These are phyloP conservation scores for Neogale vison DNA, from an alignment of 2,113 vertebrate species.

Conservation along the genomic window DNA sequence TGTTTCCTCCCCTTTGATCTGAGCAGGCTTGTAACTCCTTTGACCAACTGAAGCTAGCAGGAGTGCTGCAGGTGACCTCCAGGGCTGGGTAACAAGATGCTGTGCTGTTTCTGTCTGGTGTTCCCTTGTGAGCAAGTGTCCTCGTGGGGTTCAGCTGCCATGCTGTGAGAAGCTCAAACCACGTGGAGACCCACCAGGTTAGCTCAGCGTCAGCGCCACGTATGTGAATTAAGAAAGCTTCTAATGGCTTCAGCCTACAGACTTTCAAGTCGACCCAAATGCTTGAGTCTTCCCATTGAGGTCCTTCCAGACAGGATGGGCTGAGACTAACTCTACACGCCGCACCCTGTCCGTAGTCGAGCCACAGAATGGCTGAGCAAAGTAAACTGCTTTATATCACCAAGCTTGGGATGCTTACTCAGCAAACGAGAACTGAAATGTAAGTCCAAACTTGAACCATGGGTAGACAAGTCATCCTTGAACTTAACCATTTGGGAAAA, in stretches of 20 bases:
- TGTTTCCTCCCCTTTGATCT: neutral
- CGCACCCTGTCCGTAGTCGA: neutral
- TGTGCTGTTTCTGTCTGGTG: neutral
- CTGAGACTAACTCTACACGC: neutral
- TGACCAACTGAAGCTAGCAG: neutral
- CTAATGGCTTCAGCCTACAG: neutral
- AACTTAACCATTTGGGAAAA: neutral
- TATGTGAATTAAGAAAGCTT: neutral
- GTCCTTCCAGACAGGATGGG: neutral
- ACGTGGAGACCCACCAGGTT: neutral
- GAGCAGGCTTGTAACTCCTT: neutral
- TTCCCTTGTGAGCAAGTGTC: neutral
- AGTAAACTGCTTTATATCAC: neutral
- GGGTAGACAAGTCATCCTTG: neutral
- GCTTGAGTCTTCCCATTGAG: neutral
- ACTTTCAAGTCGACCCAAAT: neutral
- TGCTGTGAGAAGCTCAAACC: neutral
- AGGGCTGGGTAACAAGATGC: neutral
- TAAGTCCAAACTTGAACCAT: neutral
- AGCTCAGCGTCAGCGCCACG: neutral
- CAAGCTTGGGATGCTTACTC: neutral
- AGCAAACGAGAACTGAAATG: neutral
- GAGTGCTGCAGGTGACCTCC: neutral
- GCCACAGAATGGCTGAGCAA: neutral
- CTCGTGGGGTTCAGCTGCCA: neutral